A percentile compares a stretch with the other conserved stretches of the same genome.
Evolutionary conservation across 1,140 invertebrate species (phyloP).

Genomic region (Danaus plexippus): DNA sequence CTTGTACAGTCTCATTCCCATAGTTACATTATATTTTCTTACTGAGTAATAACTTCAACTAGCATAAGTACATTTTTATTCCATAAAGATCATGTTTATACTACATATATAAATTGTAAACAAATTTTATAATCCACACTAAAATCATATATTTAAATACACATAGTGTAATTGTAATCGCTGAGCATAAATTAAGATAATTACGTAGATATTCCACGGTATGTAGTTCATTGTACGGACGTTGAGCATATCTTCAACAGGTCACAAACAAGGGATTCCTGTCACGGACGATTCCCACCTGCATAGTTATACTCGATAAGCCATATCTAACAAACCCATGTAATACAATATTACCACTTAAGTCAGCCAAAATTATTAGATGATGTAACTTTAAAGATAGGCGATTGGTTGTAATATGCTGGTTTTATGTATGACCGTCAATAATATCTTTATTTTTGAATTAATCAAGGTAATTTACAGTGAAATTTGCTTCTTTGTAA

Average conservation of each 20-base stretch:
- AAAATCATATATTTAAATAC: too few relatives aligned
- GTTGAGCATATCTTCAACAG: constrained; percentile 45
- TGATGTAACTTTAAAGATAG: too few relatives aligned
- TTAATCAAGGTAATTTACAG: too few relatives aligned
- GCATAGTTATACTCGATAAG: constrained; percentile 41
- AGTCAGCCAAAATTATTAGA: too few relatives aligned
- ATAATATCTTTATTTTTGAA: too few relatives aligned
- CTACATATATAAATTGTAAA: too few relatives aligned
- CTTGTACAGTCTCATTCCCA: constrained; percentile 25
- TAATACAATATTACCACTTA: too few relatives aligned
- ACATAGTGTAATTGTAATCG: too few relatives aligned
- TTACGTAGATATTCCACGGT: constrained; percentile 1
- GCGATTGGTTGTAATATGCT: too few relatives aligned
- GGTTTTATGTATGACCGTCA: too few relatives aligned
- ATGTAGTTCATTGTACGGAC: constrained; percentile 25
- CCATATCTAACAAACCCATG: constrained; percentile 13
- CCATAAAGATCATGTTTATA: neutral
- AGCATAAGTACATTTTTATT: neutral
- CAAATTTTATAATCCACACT: too few relatives aligned
- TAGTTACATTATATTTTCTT: constrained; percentile 9
- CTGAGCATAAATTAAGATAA: neutral
- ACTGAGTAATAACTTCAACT: neutral
- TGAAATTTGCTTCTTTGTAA: too few relatives aligned
- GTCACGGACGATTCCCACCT: constrained; percentile 52
- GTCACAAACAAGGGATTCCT: constrained; percentile 47